A percentile compares a stretch with the other conserved stretches of the same genome.
Evolutionary conservation across 2,888 invertebrate species (phyloP).

Genomic region (Spilosoma lubricipeda): DNA sequence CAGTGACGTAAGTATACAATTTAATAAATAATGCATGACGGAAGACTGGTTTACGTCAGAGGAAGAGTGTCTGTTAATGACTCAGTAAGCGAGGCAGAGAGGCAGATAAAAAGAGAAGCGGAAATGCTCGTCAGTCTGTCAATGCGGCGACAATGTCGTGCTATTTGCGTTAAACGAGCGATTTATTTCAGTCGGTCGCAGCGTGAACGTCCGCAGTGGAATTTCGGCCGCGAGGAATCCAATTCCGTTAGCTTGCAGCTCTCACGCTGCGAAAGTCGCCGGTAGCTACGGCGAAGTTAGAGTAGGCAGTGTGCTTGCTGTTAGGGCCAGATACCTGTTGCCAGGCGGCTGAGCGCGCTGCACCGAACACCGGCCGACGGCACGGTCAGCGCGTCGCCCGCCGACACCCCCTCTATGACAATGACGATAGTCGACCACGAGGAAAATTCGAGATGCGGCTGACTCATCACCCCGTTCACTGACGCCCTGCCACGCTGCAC

Average conservation of each 20-base stretch:
- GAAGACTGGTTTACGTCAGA: conserved; percentile 70
- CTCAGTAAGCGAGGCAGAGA: conserved; percentile 49
- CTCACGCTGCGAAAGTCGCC: conserved; percentile 47
- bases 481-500: conserved; percentile 51
- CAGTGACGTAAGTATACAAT: conserved; percentile 54
- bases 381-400: conserved; percentile 52
- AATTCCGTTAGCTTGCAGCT: conserved; percentile 78
- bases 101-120: conserved; percentile 78
- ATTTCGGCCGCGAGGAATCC: conserved; percentile 83
- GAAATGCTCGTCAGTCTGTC: conserved; percentile 81
- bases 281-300: conserved; percentile 45
- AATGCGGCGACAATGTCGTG: conserved; percentile 82
- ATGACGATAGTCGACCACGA: conserved; percentile 74
- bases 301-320: conserved; percentile 43
- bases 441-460: conserved; percentile 83
- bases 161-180: conserved; percentile 85
- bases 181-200: conserved; percentile 85
- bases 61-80: conserved; percentile 64
- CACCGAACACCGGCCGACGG: conserved; percentile 49
- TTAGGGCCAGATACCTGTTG: conserved; percentile 57
- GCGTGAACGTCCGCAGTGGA: conserved; percentile 84
- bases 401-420: conserved; percentile 70
- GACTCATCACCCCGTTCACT: conserved; percentile 75
- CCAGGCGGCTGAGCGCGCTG: conserved; percentile 48
- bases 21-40: conserved; percentile 63